Base-by-base conservation (phyloP, 2,113 vertebrate species). In the Elephas maximus region DNA sequence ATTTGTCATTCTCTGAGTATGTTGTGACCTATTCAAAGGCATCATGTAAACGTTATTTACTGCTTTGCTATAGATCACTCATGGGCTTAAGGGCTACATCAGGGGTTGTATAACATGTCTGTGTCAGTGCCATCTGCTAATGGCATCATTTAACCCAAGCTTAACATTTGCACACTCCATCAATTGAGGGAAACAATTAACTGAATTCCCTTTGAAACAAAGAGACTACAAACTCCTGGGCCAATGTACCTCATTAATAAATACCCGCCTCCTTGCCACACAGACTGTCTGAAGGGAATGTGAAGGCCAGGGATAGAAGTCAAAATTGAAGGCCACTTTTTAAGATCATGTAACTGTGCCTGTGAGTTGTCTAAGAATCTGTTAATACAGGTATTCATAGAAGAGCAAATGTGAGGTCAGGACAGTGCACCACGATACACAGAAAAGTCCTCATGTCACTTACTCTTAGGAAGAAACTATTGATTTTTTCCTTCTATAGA, bases 1-100 rank as follows among this genome's bases (percentile, higher is more conserved):
- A 86, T 98, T 95, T 97, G 45, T 97, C 84, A 95, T 95, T 96
- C 96, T 93, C 85, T 97, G 67, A 96, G 84, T 94, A 62, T 77
- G 69, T 41, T 62, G 74, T 95, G 92, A 96, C 89, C 94, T 98
- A 82, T 91, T 87, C 85, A 94, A 96, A 97, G 57, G 17, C 41
- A 90, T 87, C 73, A 67, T 94, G 78, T 95, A 90, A 97, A 76
- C 0, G 0, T 94, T 96, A 95, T 96, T 95, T 97, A 96, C 21
- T 96, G 81, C 86, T 91, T 51, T 96, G 8, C 88, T 92, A 30
- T 51, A 86, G 77, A 95, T 98, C 76, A 93, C 90, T 97, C 71
- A 10, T 45, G 37, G 85, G 79, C 81, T 93, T 94, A 83, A 33
- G 0, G 86, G 89, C 65, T 90, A 24, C 24, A 69, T 73, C 67